Evolutionary conservation across 2,113 vertebrate species (phyloP), one percentile per base, ranked within the genome.

Genomic region (Anhinga anhinga): DNA sequence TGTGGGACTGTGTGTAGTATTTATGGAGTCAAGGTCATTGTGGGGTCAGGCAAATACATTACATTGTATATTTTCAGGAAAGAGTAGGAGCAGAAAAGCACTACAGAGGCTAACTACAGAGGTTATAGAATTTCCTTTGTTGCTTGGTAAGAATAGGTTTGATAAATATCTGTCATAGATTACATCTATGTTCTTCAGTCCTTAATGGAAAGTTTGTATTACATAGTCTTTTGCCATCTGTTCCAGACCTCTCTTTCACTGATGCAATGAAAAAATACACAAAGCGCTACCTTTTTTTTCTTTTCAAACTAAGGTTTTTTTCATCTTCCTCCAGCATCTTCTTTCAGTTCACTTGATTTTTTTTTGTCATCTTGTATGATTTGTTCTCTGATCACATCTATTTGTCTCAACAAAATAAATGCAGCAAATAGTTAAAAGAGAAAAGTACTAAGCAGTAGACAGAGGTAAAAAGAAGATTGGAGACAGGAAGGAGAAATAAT

Each of bases 401-500:
- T 82, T 85, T 77, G 16, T 58, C 55, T 82, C 79, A 66, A 47
- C 14, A 55, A 84, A 71, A 55, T 25, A 91, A 81, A 47, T 27
- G 65, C 32, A 86, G 30, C 17, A 55, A 80, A 79, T 36, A 45
- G 27, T 77, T 91, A 62, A 84, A 58, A 79, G 27, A 61, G 50
- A 55, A 83, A 86, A 74, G 10, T 58, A 63, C 26, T 67, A 81
- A 95, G 50, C 16, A 92, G 40, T 9, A 34, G 40, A n/a, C 66
- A 80, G 45, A 88, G 16, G 38, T 81, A 86, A 66, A 69, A 94
- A 83, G 70, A 72, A 63, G 50, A 73, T 2, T 44, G n/a, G 42
- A 76, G 69, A 81, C 69, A 91, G 80, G 82, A 97, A 91, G 55
- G 66, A 81, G 67, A 83, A 84, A 74, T 94, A 82, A 82, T 82